These are phyloP conservation scores for Ancistrus triradiatus DNA, from an alignment of 2,113 vertebrate genomes.

Conservation along the genomic window DNA sequence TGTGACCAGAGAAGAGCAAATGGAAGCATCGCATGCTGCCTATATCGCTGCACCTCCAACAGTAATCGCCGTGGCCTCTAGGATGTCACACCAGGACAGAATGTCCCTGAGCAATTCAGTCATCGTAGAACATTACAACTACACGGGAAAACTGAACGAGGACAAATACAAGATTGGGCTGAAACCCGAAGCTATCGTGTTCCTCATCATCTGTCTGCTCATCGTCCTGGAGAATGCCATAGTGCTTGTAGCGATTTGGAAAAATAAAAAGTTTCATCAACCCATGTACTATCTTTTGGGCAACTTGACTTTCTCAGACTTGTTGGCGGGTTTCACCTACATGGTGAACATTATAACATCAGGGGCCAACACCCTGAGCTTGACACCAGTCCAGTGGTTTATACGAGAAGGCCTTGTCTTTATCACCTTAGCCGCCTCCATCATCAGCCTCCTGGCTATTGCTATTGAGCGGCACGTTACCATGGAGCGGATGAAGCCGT, in stretches of 20 bases:
- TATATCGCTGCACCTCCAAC: constrained; percentile 42
- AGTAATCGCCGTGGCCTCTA: constrained; percentile 2
- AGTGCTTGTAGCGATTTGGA: constrained; percentile 80
- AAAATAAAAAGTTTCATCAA: constrained; percentile 84
- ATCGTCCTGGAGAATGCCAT: constrained; percentile 82
- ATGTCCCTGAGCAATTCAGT: constrained; percentile 67
- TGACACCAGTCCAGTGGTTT: constrained; percentile 84
- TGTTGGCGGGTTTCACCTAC: constrained; percentile 83
- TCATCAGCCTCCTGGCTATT: constrained; percentile 85
- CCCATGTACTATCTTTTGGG: constrained; percentile 88
- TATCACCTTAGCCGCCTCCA: constrained; percentile 78
- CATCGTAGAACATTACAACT: constrained; percentile 81
- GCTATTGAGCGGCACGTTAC: constrained; percentile 85
- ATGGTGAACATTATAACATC: constrained; percentile 84
- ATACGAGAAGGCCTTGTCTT: constrained; percentile 82
- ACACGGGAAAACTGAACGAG: constrained; percentile 77
- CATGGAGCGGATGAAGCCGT: constrained; percentile 80
- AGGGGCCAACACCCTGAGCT: constrained; percentile 73
- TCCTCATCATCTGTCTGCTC: constrained; percentile 79
- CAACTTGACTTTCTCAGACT: constrained; percentile 83
- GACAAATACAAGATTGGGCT: constrained; percentile 72
- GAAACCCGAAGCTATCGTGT: constrained; percentile 68
- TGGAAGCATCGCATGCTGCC: constrained; percentile 46
- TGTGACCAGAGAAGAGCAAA: constrained; percentile 21
- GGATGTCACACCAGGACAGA: constrained; percentile 47